A percentile compares a stretch with the other conserved stretches of the same genome.
These are phyloP conservation scores for Hydra vulgaris DNA, from an alignment of 30 jellyfish, hydroid and myxozoan genomes.

Conservation along the genomic window DNA sequence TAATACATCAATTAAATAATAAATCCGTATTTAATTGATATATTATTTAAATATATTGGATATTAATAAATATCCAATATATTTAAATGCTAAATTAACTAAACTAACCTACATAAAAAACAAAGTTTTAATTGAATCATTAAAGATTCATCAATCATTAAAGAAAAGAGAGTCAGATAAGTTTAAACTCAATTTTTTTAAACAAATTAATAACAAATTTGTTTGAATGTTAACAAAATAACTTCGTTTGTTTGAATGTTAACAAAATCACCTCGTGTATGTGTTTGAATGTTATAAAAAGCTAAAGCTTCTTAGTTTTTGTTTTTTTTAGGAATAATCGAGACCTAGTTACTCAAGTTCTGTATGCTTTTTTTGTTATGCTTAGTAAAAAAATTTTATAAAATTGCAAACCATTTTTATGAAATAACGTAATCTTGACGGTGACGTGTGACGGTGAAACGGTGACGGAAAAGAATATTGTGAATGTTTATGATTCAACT, in stretches of 20 bases:
- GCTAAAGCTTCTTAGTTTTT: not conserved
- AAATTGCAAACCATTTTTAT: not conserved
- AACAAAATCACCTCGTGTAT: too few species aligned
- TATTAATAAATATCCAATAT: too few species aligned
- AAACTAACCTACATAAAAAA: too few species aligned
- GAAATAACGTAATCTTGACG: not conserved
- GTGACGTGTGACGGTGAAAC: too few species aligned
- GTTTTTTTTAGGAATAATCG: not conserved
- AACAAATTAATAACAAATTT: not conserved
- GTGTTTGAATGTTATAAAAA: not conserved
- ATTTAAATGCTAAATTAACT: too few species aligned
- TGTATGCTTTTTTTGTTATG: not conserved
- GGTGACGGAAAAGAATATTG: not conserved
- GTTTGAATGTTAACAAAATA: not conserved
- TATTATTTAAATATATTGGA: too few species aligned
- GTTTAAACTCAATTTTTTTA: not conserved
- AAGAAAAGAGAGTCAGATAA: not conserved
- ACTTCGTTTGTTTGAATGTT: not conserved
- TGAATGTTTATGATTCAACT: not conserved
- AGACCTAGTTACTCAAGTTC: not conserved
- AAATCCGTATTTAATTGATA: too few species aligned
- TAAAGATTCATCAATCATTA: too few species aligned
- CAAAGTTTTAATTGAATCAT: not conserved
- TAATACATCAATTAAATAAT: too few species aligned
- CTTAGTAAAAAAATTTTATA: not conserved